Percentiles rank a stretch among this genome's conserved stretches.
Evolutionary conservation across 2,797 vertebrate genomes (phyloP).

Genomic region (Bradypodion ventrale): DNA sequence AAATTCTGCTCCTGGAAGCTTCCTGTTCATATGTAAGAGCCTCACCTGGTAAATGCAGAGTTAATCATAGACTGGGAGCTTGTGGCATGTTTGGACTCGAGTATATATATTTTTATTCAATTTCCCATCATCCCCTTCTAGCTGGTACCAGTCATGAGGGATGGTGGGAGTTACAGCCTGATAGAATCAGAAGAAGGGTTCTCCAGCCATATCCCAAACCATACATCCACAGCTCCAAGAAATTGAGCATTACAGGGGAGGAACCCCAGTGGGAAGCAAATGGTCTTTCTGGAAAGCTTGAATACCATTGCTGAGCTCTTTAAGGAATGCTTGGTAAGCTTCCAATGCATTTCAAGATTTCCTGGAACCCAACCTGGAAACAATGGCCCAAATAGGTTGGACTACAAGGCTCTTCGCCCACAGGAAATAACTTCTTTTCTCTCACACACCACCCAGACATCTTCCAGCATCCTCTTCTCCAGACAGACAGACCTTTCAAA

Average conservation of each 20-base stretch:
- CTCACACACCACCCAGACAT: neutral
- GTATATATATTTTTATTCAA: neutral
- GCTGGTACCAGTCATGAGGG: neutral
- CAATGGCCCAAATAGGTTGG: neutral
- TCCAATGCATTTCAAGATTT: neutral
- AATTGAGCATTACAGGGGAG: neutral
- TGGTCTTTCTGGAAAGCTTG: neutral
- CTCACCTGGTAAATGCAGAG: no score
- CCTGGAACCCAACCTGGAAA: neutral
- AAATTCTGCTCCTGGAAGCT: no score
- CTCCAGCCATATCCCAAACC: neutral
- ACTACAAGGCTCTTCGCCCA: neutral
- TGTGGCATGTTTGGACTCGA: neutral
- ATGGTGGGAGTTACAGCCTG: neutral
- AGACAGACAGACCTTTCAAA: neutral
- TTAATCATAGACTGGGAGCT: neutral
- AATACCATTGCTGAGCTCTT: neutral
- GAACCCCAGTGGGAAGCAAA: neutral
- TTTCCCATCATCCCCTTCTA: neutral
- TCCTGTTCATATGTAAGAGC: no score
- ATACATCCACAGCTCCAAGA: neutral
- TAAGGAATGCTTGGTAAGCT: neutral
- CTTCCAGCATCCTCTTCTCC: neutral
- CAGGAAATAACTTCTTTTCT: neutral
- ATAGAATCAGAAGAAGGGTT: neutral